Conservation (phyloP, 1,140 invertebrate genomes). For the Antheraea mylitta region DNA sequence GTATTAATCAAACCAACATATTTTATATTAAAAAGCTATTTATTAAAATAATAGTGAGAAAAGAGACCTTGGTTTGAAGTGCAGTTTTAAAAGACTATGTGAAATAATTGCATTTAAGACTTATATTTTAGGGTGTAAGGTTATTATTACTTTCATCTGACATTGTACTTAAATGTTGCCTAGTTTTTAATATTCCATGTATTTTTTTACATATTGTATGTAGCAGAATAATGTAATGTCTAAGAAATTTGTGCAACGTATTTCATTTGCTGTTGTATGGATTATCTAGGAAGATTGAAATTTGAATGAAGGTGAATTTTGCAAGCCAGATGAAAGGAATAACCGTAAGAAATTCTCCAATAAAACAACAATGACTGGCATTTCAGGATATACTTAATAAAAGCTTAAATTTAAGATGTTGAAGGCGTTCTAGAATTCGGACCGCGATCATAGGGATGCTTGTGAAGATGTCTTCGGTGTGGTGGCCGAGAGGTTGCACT, state of each 20-base stretch:
- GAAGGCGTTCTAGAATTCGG: conserved; percentile 37
- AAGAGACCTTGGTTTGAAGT: too few relatives aligned
- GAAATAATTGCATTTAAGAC: too few relatives aligned
- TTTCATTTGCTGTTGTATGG: not conserved
- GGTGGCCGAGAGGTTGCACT: conserved; percentile 36
- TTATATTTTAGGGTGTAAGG: too few relatives aligned
- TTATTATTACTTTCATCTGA: too few relatives aligned
- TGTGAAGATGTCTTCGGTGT: conserved; percentile 72
- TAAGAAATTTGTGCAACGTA: not conserved
- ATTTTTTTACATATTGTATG: too few relatives aligned
- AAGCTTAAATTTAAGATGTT: conserved; percentile 28
- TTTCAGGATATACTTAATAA: conserved; percentile 16
- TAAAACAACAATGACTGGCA: conserved; percentile 6
- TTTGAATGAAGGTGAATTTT: not conserved
- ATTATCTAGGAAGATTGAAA: not conserved
- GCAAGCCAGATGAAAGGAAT: not conserved
- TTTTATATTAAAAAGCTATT: too few relatives aligned
- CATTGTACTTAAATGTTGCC: too few relatives aligned
- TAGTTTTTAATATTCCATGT: too few relatives aligned
- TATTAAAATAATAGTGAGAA: too few relatives aligned
- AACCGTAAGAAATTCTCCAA: not conserved
- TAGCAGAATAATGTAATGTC: too few relatives aligned
- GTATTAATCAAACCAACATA: too few relatives aligned
- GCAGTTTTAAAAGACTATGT: too few relatives aligned
- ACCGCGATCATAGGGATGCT: conserved; percentile 72